phyloP scores from a whole-genome alignment of 2,888 invertebrate genomes.

The Caprella mutica region DNA sequence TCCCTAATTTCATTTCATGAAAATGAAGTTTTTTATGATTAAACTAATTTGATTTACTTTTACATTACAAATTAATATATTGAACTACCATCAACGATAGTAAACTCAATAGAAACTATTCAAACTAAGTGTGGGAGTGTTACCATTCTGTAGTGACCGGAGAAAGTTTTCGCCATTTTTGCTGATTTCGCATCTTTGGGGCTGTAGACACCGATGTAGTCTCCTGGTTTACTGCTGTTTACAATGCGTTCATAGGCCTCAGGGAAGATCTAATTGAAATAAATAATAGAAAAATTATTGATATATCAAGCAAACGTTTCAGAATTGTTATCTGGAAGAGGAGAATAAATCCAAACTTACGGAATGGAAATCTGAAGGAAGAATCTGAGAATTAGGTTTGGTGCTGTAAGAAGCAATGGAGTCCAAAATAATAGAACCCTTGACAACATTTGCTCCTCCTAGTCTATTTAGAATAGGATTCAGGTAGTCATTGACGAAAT shows the following conservation, averaged over 20 bases:
- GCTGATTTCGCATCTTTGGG: neutral
- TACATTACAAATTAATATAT: too few relatives aligned
- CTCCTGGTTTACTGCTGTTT: neutral
- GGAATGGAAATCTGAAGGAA: neutral
- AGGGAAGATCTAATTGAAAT: neutral
- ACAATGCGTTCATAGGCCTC: neutral
- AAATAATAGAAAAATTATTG: neutral
- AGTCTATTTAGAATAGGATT: neutral
- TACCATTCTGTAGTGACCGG: neutral
- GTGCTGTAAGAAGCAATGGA: slow-evolving; percentile 1
- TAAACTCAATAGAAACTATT: too few relatives aligned
- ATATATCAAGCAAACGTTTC: neutral
- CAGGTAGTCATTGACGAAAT: neutral
- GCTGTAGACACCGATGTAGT: slow-evolving; percentile 1
- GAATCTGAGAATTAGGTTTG: neutral
- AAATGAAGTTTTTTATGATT: too few relatives aligned
- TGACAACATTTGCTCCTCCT: neutral
- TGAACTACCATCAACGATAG: too few relatives aligned
- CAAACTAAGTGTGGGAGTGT: too few relatives aligned
- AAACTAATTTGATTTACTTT: too few relatives aligned
- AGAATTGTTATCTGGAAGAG: neutral
- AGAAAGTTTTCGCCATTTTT: too few relatives aligned
- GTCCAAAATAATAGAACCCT: neutral
- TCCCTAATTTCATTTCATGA: too few relatives aligned
- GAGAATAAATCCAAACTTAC: neutral